Evolutionary conservation across 2,888 invertebrate genomes (phyloP).

Genomic region (Agrenia bidenticulata): DNA sequence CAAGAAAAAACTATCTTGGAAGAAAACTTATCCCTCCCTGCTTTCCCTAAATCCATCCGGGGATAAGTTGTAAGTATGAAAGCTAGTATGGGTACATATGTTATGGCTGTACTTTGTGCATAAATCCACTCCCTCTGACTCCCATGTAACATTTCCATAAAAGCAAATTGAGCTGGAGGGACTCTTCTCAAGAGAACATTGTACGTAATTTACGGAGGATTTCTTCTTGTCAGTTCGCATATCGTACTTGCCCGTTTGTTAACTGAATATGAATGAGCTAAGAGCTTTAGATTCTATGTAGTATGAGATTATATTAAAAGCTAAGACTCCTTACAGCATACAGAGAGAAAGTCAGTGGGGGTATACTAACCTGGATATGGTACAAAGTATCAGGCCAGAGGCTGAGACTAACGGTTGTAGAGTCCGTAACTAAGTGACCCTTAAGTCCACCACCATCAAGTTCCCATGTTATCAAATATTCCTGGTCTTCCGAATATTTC

Average conservation of each 20-base stretch:
- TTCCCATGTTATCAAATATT: slow-evolving; percentile 81
- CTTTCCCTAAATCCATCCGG: slow-evolving; percentile 9
- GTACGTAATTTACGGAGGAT: slow-evolving; percentile 5
- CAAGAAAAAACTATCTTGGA: neutral
- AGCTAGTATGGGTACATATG: neutral
- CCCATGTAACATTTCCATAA: slow-evolving; percentile 1
- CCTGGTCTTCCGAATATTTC: slow-evolving; percentile 33
- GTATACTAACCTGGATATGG: slow-evolving; percentile 73
- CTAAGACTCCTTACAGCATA: no score
- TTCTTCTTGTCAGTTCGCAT: slow-evolving; percentile 13
- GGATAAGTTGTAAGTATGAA: slow-evolving; percentile 7
- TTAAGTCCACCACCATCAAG: slow-evolving; percentile 77
- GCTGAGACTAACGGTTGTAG: slow-evolving; percentile 74
- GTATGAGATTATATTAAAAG: no score
- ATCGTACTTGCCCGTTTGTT: slow-evolving; percentile 3
- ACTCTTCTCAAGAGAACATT: slow-evolving; percentile 1
- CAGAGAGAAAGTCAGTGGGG: no score
- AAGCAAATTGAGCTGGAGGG: slow-evolving; percentile 12
- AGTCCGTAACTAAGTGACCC: slow-evolving; percentile 78
- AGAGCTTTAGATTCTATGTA: slow-evolving; percentile 2
- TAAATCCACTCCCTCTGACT: slow-evolving; percentile 6
- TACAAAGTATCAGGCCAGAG: slow-evolving; percentile 79
- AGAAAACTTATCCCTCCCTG: slow-evolving; percentile 3
- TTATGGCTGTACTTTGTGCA: slow-evolving; percentile 4
- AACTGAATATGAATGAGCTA: slow-evolving; percentile 8